Conservation (phyloP, 1,140 invertebrate genomes). For the Pseudomyrmex pallidus region DNA sequence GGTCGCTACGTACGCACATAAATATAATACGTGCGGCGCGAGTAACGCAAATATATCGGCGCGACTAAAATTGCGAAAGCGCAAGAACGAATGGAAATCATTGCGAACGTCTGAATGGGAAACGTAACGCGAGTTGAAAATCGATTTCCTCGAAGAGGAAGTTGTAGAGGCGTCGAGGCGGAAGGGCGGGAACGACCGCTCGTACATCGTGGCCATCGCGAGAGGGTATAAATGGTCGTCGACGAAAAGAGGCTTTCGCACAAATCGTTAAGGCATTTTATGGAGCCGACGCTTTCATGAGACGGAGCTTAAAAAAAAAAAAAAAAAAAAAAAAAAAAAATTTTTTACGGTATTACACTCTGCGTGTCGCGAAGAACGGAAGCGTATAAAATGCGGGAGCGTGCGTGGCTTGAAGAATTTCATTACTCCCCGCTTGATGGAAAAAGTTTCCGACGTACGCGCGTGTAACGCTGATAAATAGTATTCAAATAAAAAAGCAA, state of each 20-base stretch:
- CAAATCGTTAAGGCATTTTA: constrained; percentile 26
- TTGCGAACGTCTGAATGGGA: constrained; percentile 19
- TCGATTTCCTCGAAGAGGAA: constrained; percentile 48
- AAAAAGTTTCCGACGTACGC: constrained; percentile 61
- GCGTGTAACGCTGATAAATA: constrained; percentile 17
- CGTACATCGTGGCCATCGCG: constrained; percentile 29
- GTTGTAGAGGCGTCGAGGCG: neutral
- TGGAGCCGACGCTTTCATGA: constrained; percentile 8
- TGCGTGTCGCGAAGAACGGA: neutral
- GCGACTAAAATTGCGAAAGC: constrained; percentile 16
- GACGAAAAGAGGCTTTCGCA: constrained; percentile 16
- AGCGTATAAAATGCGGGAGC: neutral
- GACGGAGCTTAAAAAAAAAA: neutral
- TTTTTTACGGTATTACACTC: neutral
- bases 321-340: neutral
- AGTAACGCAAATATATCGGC: constrained; percentile 20
- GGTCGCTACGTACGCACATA: neutral
- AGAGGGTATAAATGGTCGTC: constrained; percentile 11
- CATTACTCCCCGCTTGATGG: constrained; percentile 65
- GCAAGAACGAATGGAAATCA: neutral
- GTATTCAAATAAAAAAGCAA: constrained; percentile 62
- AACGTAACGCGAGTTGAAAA: constrained; percentile 44
- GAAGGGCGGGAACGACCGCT: neutral
- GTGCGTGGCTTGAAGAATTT: constrained; percentile 57
- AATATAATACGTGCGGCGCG: neutral